phyloP scores from a whole-genome alignment of 2,113 vertebrate species.

The Crotophaga sulcirostris region DNA sequence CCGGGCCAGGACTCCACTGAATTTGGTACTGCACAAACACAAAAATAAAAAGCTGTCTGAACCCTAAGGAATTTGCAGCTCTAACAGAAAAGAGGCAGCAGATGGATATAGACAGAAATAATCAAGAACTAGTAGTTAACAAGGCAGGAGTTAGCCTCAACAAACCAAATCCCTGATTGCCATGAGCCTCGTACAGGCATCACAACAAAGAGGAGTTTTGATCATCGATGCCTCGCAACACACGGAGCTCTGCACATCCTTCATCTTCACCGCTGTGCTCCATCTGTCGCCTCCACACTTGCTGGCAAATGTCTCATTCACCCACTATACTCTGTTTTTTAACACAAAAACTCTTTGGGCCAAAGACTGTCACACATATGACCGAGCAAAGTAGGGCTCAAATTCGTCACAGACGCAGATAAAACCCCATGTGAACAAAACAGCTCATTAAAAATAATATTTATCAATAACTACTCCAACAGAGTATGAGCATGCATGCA shows the following conservation, averaged over 20 bases:
- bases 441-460: not conserved
- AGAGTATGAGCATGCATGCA: not conserved
- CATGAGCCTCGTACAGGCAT: not conserved
- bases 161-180: constrained; percentile 43
- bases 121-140: constrained; percentile 54
- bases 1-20: not conserved
- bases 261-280: not conserved
- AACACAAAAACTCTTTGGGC: not conserved
- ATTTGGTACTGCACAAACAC: not conserved
- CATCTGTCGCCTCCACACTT: not conserved
- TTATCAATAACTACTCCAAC: not conserved
- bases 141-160: constrained; percentile 40
- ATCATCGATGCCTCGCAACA: not conserved
- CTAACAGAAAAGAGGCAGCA: constrained; percentile 39
- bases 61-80: constrained; percentile 30
- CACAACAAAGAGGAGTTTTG: constrained; percentile 41
- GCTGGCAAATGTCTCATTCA: not conserved
- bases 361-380: accelerated
- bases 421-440: not conserved
- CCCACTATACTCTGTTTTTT: not conserved
- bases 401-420: accelerated
- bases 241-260: not conserved
- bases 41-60: not conserved
- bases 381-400: not conserved
- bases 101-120: constrained; percentile 63